Evolutionary conservation across 2,797 vertebrate genomes (phyloP).

Genomic region (Distichodus sexfasciatus): DNA sequence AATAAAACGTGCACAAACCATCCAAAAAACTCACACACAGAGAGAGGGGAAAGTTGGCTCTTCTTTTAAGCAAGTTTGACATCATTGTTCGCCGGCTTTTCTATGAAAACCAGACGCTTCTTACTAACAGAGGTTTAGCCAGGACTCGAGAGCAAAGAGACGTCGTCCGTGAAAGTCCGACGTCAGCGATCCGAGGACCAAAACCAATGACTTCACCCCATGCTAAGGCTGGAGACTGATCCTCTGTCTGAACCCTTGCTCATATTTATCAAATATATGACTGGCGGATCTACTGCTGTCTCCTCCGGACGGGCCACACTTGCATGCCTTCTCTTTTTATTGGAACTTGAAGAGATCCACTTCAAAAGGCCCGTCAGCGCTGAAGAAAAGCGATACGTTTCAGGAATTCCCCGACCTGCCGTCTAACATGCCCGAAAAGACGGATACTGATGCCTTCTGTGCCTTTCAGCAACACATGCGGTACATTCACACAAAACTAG

Average conservation of each 20-base stretch:
- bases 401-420: constrained; percentile 35
- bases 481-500: too few relatives aligned
- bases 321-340: constrained; percentile 36
- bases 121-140: constrained; percentile 55
- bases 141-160: constrained; percentile 33
- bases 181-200: constrained; percentile 46
- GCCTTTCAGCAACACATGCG: too few relatives aligned
- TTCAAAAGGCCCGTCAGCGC: constrained; percentile 33
- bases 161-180: constrained; percentile 31
- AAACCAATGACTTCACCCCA: constrained; percentile 34
- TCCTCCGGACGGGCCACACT: constrained; percentile 20
- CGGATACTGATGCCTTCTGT: too few relatives aligned
- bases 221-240: constrained; percentile 50
- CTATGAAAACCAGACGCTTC: constrained; percentile 71
- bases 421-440: too few relatives aligned
- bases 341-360: constrained; percentile 21
- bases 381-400: constrained; percentile 36
- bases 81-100: constrained; percentile 59
- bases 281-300: constrained; percentile 33
- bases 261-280: constrained; percentile 33
- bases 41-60: constrained; percentile 40
- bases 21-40: constrained; percentile 1
- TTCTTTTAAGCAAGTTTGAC: constrained; percentile 64
- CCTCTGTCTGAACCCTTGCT: constrained; percentile 22
- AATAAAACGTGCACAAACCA: constrained; percentile 8